Percentiles rank a stretch among this genome's conserved stretches.
phyloP scores from a whole-genome alignment of 2,113 vertebrate species.

The Neofelis nebulosa region DNA sequence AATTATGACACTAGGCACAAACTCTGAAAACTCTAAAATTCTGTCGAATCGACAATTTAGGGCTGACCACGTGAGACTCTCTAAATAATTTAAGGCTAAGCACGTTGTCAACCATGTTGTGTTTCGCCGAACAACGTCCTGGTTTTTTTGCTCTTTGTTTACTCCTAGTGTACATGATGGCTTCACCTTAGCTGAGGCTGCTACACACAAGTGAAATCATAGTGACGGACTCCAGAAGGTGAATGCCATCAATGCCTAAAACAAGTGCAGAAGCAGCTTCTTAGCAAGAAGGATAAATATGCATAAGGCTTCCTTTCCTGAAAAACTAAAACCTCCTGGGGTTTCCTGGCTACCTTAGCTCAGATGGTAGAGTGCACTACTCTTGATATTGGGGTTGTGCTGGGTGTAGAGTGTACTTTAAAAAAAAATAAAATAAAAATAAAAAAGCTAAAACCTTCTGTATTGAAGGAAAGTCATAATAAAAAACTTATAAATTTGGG shows the following conservation, averaged over 20 bases:
- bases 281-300: not conserved
- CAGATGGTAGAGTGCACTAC: not conserved
- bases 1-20: constrained; percentile 26
- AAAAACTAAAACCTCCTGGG: not conserved
- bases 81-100: not conserved
- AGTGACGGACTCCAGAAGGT: not conserved
- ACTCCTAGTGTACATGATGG: not conserved
- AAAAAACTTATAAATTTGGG: not conserved
- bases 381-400: not conserved
- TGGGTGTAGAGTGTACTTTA: not conserved
- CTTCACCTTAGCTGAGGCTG: not conserved
- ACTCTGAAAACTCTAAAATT: not conserved
- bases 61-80: not conserved
- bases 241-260: not conserved
- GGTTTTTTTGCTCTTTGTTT: not conserved
- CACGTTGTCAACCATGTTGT: not conserved
- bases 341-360: not conserved
- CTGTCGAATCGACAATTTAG: not conserved
- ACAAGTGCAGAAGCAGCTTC: not conserved
- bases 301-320: not conserved
- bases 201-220: not conserved
- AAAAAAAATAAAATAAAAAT: not conserved
- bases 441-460: not conserved
- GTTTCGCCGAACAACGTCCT: not conserved
- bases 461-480: not conserved